Evolutionary conservation across 2,888 invertebrate species (phyloP), one percentile per base, ranked within the genome.

Genomic region (Mythimna impura): DNA sequence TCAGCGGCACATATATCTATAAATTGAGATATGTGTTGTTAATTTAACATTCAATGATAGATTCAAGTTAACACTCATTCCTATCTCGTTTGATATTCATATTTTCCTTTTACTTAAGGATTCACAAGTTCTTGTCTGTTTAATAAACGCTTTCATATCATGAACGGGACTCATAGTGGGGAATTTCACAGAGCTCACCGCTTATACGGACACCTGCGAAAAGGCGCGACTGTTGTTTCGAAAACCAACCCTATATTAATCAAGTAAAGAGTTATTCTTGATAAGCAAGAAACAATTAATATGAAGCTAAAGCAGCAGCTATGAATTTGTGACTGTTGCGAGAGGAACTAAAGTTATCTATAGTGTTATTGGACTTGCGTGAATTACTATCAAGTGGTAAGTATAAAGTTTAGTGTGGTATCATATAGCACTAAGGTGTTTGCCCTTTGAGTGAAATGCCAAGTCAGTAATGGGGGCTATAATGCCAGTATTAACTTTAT

Each of bases 201-300:
- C 88, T 89, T 88, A 90, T 89, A 90, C 89, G 90, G 89, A 91
- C 91, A 91, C 92, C 91, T 91, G 91, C 90, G 90, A 92, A 92
- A 91, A 91, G 89, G 89, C 90, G 88, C 82, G 82, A 86, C 85
- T 87, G 80, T 66, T 66, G 66, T 81, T 60, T 66, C 78, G 5
- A 91, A 90, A 87, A 58, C 63, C 65, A 80, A 86, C 87, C 78
- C 80, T 91, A 82, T 68, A 4, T 0, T 4, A 0, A 4, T 4
- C 0, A 0, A 0, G 0, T 5, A 84, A 92, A 61, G 81, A 87
- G 54, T 64, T 55, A 85, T 54, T 84, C 83, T 89, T 57, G 75
- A 34, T 12, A 62, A 81, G 71, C 75, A 70, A 34, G 2, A 55
- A 65, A 74, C 85, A 87, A 87, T 89, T 89, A 90, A 91, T 89